Percentiles rank a stretch among this genome's conserved stretches.
phyloP scores from a whole-genome alignment of 2,888 invertebrate genomes.

The Drosophila mimica region DNA sequence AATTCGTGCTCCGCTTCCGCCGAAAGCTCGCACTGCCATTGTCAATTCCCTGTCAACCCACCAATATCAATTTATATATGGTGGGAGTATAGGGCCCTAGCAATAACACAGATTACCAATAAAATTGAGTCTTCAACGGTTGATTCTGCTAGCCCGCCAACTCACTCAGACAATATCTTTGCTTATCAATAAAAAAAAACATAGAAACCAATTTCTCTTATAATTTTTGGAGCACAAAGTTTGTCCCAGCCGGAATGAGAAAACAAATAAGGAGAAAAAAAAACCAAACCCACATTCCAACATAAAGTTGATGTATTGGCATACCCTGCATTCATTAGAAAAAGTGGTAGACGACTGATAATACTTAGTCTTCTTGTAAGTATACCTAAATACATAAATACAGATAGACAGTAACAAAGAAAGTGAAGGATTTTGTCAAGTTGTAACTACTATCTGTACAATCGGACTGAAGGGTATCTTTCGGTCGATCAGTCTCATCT shows the following conservation, averaged over 20 bases:
- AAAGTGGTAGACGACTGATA: not conserved
- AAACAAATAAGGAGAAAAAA: not conserved
- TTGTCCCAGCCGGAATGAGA: constrained; percentile 11
- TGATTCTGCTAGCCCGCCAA: constrained; percentile 15
- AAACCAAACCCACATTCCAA: not conserved
- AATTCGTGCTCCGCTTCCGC: not conserved
- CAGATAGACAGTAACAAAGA: not conserved
- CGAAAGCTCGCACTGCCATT: no score
- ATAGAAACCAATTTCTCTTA: constrained; percentile 58
- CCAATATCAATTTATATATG: constrained; percentile 11
- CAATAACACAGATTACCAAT: constrained; percentile 35
- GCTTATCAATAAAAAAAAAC: constrained; percentile 54
- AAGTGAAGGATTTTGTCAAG: not conserved
- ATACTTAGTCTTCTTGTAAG: not conserved
- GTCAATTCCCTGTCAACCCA: not conserved
- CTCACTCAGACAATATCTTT: constrained; percentile 8
- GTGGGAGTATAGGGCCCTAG: constrained; percentile 7
- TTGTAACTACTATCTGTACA: not conserved
- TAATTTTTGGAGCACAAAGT: constrained; percentile 51
- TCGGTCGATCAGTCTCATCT: not conserved
- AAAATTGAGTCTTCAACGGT: constrained; percentile 40
- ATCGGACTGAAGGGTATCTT: constrained; percentile 4
- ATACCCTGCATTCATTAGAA: constrained; percentile 14
- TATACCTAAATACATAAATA: not conserved
- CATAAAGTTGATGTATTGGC: not conserved